phyloP scores from a whole-genome alignment of 2,888 invertebrate genomes.

The Drosophila cognata region DNA sequence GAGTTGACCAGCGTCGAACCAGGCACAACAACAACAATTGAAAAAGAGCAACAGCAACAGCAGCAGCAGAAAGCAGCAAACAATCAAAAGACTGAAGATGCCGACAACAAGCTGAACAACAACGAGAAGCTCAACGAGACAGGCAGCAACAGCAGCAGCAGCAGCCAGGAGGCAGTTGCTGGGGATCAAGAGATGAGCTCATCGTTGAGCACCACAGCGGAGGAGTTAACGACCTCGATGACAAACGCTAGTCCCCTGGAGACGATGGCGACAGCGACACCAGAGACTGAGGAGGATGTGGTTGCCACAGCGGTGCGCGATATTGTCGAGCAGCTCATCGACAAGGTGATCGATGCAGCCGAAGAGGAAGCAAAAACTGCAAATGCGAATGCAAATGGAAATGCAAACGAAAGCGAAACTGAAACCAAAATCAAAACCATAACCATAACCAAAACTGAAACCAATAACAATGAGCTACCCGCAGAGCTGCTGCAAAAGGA shows the following conservation, averaged over 20 bases:
- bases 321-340: slow-evolving; percentile 83
- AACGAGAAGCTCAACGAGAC: slow-evolving; percentile 68
- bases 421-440: neutral
- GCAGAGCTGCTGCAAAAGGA: slow-evolving; percentile 20
- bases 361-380: slow-evolving; percentile 48
- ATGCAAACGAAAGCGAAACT: slow-evolving; percentile 5
- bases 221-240: slow-evolving; percentile 64
- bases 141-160: slow-evolving; percentile 58
- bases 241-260: slow-evolving; percentile 64
- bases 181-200: slow-evolving; percentile 64
- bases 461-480: slow-evolving; percentile 33
- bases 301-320: slow-evolving; percentile 77
- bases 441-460: slow-evolving; percentile 7
- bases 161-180: slow-evolving; percentile 1
- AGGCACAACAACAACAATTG: slow-evolving; percentile 9
- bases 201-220: slow-evolving; percentile 63
- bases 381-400: slow-evolving; percentile 36
- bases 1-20: slow-evolving; percentile 37
- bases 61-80: slow-evolving; percentile 64
- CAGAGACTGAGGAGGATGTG: slow-evolving; percentile 44
- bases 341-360: slow-evolving; percentile 78
- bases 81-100: slow-evolving; percentile 85
- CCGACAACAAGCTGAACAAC: slow-evolving; percentile 81
- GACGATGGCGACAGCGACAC: slow-evolving; percentile 3
- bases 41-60: slow-evolving; percentile 9